A percentile compares a stretch with the other conserved stretches of the same genome.
Evolutionary conservation across 1,140 invertebrate genomes (phyloP).

Genomic region (Eulimnadia texana): DNA sequence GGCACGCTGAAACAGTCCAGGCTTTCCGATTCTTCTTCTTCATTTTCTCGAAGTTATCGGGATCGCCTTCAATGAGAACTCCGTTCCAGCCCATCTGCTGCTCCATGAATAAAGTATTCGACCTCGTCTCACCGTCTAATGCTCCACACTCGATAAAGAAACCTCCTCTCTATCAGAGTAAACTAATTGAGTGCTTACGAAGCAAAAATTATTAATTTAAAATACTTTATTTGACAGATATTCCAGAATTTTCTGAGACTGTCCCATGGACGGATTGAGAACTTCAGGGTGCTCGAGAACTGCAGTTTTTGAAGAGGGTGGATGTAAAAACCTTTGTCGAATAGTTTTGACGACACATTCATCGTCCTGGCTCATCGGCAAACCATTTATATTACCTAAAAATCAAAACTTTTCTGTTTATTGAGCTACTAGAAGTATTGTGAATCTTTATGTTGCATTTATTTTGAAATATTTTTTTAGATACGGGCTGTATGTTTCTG

Average conservation of each 20-base stretch:
- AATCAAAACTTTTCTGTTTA: no score
- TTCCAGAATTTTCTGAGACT: slow-evolving; percentile 31
- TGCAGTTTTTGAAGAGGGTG: slow-evolving; percentile 17
- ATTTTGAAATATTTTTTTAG: no score
- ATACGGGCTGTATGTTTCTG: no score
- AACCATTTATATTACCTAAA: no score
- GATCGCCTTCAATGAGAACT: slow-evolving; percentile 26
- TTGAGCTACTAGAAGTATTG: no score
- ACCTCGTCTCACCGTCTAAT: slow-evolving; percentile 18
- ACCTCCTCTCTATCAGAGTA: slow-evolving; percentile 17
- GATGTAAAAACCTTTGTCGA: slow-evolving; percentile 19
- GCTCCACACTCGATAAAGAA: slow-evolving; percentile 21
- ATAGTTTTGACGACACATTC: slow-evolving; percentile 21
- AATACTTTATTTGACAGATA: slow-evolving; percentile 27
- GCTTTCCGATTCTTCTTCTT: slow-evolving; percentile 30
- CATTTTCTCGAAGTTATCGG: slow-evolving; percentile 33
- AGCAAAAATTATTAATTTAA: neutral
- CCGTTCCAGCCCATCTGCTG: slow-evolving; percentile 18
- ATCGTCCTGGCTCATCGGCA: slow-evolving; percentile 18
- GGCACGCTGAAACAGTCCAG: slow-evolving; percentile 31
- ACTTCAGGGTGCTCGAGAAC: slow-evolving; percentile 23
- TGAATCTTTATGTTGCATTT: no score
- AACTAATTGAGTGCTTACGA: neutral
- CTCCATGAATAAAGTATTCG: slow-evolving; percentile 20
- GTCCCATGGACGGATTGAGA: slow-evolving; percentile 33